Conservation (phyloP, 2,113 vertebrate genomes). For the Dicentrarchus labrax region DNA sequence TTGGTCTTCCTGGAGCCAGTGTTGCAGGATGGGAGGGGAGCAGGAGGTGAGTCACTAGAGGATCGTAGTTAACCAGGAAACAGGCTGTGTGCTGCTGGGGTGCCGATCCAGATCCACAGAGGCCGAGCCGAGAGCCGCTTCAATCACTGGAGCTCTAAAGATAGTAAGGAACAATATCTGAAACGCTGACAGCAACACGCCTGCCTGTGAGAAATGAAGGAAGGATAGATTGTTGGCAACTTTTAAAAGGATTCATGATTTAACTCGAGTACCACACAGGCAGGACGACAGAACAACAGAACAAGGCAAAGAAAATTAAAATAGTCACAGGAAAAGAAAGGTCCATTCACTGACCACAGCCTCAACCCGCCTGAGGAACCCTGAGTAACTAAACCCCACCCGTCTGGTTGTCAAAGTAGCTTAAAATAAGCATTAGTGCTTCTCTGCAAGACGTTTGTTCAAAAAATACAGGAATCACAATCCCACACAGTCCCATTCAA, state of each 20-base stretch:
- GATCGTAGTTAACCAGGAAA: constrained; percentile 59
- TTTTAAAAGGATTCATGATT: constrained; percentile 8
- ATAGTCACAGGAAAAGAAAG: constrained; percentile 2
- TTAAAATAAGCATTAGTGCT: constrained; percentile 9
- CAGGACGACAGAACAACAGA: neutral
- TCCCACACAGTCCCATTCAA: neutral
- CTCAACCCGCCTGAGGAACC: neutral
- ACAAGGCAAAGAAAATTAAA: neutral
- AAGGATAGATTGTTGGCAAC: neutral
- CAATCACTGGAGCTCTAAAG: constrained; percentile 2
- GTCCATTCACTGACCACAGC: neutral
- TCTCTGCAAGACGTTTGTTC: neutral
- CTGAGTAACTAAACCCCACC: constrained; percentile 14
- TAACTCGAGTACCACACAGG: neutral
- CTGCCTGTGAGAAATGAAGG: neutral
- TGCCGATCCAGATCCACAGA: constrained; percentile 47
- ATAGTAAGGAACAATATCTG: constrained; percentile 23
- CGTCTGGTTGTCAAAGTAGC: neutral
- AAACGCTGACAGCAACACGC: neutral
- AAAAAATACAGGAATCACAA: neutral
- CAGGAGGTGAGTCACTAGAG: constrained; percentile 65
- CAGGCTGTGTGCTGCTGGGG: constrained; percentile 27
- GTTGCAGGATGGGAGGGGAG: constrained; percentile 74
- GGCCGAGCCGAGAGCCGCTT: neutral
- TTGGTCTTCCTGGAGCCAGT: constrained; percentile 73